phyloP scores from a whole-genome alignment of 2,888 invertebrate species.

The Ethmia dodecea region DNA sequence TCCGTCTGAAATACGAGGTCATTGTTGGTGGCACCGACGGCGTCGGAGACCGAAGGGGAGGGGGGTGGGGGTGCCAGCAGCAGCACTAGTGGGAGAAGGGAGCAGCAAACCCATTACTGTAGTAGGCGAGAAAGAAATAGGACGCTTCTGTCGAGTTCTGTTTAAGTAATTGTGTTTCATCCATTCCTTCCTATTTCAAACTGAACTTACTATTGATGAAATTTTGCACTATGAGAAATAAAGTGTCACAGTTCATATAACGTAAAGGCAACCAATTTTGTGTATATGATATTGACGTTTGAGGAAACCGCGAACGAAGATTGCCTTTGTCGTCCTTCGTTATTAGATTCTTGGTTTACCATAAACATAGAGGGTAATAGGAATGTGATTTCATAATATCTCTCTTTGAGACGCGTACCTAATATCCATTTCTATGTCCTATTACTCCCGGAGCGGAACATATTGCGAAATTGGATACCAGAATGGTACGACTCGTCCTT shows the following conservation, averaged over 20 bases:
- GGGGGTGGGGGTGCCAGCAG: conserved; percentile 37
- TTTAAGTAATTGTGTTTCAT: conserved; percentile 72
- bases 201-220: conserved; percentile 38
- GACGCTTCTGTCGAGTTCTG: conserved; percentile 64
- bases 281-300: conserved; percentile 1
- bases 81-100: conserved; percentile 34
- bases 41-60: conserved; percentile 45
- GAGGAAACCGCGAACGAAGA: conserved; percentile 3
- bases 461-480: no score
- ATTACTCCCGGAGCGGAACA: no score
- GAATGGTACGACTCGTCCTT: no score
- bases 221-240: conserved; percentile 26
- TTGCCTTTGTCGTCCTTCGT: conserved; percentile 12
- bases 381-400: conserved; percentile 6
- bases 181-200: conserved; percentile 53
- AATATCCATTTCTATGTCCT: no score
- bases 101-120: conserved; percentile 66
- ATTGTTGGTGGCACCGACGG: conserved; percentile 73
- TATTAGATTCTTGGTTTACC: conserved; percentile 15
- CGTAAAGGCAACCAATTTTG: conserved; percentile 1
- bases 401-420: no score
- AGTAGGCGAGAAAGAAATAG: conserved; percentile 71
- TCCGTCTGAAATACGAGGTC: conserved; percentile 76
- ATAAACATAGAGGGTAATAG: conserved; percentile 11
- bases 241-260: conserved; percentile 5